Evolutionary conservation across 2,888 invertebrate species (phyloP), one percentile per base, ranked within the genome.

Genomic region (Apodemia zela): DNA sequence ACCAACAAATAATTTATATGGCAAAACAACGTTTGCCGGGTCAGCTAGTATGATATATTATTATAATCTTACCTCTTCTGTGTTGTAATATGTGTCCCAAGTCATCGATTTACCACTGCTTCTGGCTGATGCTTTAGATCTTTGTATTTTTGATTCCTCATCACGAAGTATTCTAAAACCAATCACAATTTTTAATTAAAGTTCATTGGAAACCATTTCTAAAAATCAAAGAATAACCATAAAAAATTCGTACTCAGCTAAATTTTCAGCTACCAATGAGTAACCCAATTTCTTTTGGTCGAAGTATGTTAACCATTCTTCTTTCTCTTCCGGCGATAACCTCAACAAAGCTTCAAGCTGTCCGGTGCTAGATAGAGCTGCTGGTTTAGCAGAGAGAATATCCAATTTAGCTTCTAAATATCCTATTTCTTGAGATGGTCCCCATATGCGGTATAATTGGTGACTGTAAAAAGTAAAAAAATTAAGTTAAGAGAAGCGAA

Each of bases 271-370:
- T 5, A 89, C 73, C 66, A 80, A 79, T 6, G 73, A 81, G 67
- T 83, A 84, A 5, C 72, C 47, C 75, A 89, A 81, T 59, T 72
- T 71, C 25, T 77, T 80, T 4, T 69, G 66, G 3, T 82, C 73
- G 72, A 89, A 89, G 69, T 85, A 78, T 60, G 74, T 70, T 2
- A 89, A 73, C 88, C 89, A 89, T 79, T 80, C 73, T 45, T 69
- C 67, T 64, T 76, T 84, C 42, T 81, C 84, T 62, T 84, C 79
- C 0, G 87, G 88, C 8, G 87, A 78, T 2, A 89, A 67, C 62
- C 84, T 77, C 13, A 89, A 74, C 33, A 89, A 65, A 15, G 82
- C 85, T 66, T 88, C 87, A 0, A 89, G 71, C 62, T 81, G 75
- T 1, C 80, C 80, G 15, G 81, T 77, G 10, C 69, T 61, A 0